These are phyloP conservation scores for Drosophila barbarae DNA, from an alignment of 2,888 invertebrate genomes.

Conservation along the genomic window DNA sequence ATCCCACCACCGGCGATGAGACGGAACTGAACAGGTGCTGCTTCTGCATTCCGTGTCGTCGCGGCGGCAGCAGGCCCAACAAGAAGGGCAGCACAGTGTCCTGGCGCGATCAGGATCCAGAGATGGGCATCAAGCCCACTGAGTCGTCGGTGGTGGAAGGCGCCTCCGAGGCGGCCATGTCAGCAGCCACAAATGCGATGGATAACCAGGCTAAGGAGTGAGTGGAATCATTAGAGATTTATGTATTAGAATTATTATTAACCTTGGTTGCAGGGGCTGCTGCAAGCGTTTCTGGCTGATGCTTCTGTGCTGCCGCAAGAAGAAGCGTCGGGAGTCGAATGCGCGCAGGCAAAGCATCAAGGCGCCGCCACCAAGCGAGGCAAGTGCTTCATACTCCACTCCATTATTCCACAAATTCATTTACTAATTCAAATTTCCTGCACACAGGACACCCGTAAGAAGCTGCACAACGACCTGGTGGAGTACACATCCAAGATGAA, in stretches of 20 bases:
- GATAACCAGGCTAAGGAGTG: conserved; percentile 50
- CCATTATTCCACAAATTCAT: not conserved
- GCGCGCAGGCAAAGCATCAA: conserved; percentile 82
- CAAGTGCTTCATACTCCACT: conserved; percentile 12
- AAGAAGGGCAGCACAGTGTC: conserved; percentile 63
- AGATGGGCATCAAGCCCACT: conserved; percentile 67
- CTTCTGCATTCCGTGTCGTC: conserved; percentile 79
- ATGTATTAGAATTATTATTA: not conserved
- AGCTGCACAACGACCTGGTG: conserved; percentile 87
- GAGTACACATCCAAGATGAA: conserved; percentile 93
- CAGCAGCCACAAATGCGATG: conserved; percentile 31
- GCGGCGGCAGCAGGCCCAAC: conserved; percentile 59
- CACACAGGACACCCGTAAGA: conserved; percentile 86
- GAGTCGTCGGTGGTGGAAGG: conserved; percentile 82
- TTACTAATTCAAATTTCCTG: conserved; percentile 1
- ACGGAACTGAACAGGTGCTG: conserved; percentile 77
- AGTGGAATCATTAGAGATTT: conserved; percentile 12
- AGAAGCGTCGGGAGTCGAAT: conserved; percentile 69
- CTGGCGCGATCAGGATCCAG: conserved; percentile 77
- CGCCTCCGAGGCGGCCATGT: conserved; percentile 77
- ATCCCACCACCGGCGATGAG: conserved; percentile 75
- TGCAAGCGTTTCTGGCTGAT: conserved; percentile 76
- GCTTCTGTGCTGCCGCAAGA: conserved; percentile 80
- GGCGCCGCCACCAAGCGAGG: conserved; percentile 81
- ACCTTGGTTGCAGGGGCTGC: conserved; percentile 68